Conservation (phyloP, 2,888 invertebrate genomes). For the Hyposoter dolosus region DNA sequence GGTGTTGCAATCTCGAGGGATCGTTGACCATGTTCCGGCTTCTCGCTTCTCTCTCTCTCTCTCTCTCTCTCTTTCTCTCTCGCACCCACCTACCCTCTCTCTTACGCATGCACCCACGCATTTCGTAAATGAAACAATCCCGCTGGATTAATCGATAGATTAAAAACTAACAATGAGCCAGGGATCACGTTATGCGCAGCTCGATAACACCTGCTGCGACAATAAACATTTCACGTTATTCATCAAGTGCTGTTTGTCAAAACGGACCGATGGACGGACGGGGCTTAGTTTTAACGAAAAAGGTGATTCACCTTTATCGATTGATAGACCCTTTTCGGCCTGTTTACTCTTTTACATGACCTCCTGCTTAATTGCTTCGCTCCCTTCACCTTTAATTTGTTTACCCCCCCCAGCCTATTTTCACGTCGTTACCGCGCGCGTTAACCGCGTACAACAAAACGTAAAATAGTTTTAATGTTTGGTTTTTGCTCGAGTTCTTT, state of each 20-base stretch:
- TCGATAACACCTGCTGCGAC: not conserved
- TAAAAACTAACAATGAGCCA: conserved; percentile 32
- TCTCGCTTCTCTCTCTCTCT: conserved; percentile 38
- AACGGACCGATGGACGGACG: not conserved
- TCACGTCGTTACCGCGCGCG: too few relatives aligned
- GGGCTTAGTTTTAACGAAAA: not conserved
- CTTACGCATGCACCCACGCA: conserved; percentile 27
- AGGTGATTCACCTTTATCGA: not conserved
- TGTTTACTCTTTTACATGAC: not conserved
- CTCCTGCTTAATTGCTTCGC: not conserved
- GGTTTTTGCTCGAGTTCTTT: not conserved
- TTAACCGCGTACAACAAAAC: too few relatives aligned
- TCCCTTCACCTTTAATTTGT: not conserved
- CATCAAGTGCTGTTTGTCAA: not conserved
- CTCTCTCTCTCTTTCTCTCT: conserved; percentile 9
- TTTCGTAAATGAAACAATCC: conserved; percentile 49
- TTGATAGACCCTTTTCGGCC: not conserved
- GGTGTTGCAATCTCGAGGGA: conserved; percentile 63
- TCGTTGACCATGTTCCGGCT: conserved; percentile 63
- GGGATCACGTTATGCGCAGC: conserved; percentile 53
- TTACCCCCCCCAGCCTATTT: not conserved
- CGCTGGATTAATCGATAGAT: conserved; percentile 14
- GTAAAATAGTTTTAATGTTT: too few relatives aligned
- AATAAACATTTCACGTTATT: not conserved
- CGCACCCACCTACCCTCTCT: conserved; percentile 25